A percentile compares a stretch with the other conserved stretches of the same genome.
Evolutionary conservation across 2,113 vertebrate genomes (phyloP).

Genomic region (Onychorhynchus coronatus): DNA sequence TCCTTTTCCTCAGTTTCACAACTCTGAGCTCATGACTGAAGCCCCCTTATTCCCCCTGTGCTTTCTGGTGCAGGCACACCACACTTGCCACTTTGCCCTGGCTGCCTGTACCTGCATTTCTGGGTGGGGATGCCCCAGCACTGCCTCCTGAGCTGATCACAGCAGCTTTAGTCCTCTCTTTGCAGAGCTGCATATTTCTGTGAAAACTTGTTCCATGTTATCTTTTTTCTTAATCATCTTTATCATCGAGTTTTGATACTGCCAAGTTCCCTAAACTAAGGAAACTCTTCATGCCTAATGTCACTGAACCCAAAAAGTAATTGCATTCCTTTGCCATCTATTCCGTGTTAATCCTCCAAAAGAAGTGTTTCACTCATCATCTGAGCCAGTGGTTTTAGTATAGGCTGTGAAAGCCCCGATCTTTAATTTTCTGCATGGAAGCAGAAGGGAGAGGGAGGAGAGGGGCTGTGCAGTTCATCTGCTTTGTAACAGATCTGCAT

Average conservation of each 20-base stretch:
- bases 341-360: constrained; percentile 29
- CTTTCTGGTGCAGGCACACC: neutral
- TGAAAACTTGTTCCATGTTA: neutral
- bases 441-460: constrained; percentile 25
- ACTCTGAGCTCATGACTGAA: neutral
- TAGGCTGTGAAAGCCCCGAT: neutral
- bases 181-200: neutral
- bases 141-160: neutral
- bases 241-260: neutral
- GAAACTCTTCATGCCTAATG: neutral
- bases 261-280: neutral
- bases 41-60: neutral
- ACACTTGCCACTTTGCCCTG: too few relatives aligned
- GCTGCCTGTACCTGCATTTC: neutral
- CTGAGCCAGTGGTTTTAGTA: constrained; percentile 23
- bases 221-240: neutral
- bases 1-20: neutral
- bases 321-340: constrained; percentile 8
- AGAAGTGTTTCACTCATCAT: constrained; percentile 35
- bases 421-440: constrained; percentile 63
- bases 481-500: neutral
- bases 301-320: neutral
- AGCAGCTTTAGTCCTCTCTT: neutral
- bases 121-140: neutral
- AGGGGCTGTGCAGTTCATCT: neutral